Conservation (phyloP, 2,888 invertebrate genomes). For the Pterostichus madidus region DNA sequence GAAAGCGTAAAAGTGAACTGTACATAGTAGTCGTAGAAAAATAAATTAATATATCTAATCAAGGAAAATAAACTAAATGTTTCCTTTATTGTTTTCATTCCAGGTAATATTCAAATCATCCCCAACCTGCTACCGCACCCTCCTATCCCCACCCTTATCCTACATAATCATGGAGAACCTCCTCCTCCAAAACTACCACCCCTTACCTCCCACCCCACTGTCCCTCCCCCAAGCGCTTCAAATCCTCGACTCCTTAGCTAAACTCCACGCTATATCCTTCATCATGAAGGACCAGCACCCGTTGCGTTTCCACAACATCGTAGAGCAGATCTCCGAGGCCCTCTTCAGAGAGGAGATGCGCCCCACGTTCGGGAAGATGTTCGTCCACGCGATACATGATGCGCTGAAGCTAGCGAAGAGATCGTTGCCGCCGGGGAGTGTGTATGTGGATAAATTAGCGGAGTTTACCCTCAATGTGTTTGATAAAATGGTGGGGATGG, state of each 20-base stretch:
- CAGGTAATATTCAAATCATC: slow-evolving; percentile 40
- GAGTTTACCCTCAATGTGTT: slow-evolving; percentile 67
- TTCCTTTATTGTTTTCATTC: too few relatives aligned
- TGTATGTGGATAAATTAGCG: slow-evolving; percentile 68
- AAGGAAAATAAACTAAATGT: too few relatives aligned
- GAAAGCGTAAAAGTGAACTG: too few relatives aligned
- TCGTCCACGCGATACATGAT: slow-evolving; percentile 69
- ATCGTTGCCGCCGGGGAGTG: slow-evolving; percentile 68
- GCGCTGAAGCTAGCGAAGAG: slow-evolving; percentile 69
- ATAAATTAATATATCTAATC: too few relatives aligned
- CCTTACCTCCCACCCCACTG: slow-evolving; percentile 63
- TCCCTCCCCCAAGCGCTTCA: slow-evolving; percentile 55
- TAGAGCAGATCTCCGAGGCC: slow-evolving; percentile 68
- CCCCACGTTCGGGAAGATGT: slow-evolving; percentile 67
- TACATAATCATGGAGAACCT: slow-evolving; percentile 68
- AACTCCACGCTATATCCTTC: slow-evolving; percentile 70
- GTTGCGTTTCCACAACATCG: slow-evolving; percentile 67
- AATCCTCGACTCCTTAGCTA: slow-evolving; percentile 68
- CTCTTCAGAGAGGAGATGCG: slow-evolving; percentile 65
- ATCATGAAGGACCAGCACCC: slow-evolving; percentile 69
- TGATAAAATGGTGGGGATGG: slow-evolving; percentile 60
- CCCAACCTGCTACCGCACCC: slow-evolving; percentile 41
- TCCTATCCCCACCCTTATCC: background rate
- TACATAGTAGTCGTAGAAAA: too few relatives aligned
- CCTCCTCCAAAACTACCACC: slow-evolving; percentile 58